These are phyloP conservation scores for Macrocentrus cingulum DNA, from an alignment of 1,140 invertebrate genomes.

Conservation along the genomic window DNA sequence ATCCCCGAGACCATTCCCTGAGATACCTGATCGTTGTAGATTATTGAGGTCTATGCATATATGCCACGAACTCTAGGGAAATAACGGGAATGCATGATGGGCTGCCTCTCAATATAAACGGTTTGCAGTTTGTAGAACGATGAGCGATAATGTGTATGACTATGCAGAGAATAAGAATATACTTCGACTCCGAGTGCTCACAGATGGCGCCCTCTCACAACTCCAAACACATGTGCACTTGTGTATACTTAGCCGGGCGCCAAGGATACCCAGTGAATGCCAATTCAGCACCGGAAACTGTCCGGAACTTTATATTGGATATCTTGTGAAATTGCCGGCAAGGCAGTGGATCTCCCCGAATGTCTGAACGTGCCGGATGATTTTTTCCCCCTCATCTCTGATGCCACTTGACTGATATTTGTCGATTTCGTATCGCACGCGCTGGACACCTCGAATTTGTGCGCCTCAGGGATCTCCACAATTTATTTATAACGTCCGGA, in stretches of 20 bases:
- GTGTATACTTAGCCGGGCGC: not conserved
- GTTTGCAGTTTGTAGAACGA: slow-evolving; percentile 2
- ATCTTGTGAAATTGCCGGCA: slow-evolving; percentile 2
- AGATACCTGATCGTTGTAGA: no score
- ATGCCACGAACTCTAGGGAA: not conserved
- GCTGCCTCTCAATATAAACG: slow-evolving; percentile 1
- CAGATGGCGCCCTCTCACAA: not conserved
- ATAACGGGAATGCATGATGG: slow-evolving; percentile 8
- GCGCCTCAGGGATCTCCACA: no score
- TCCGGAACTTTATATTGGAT: slow-evolving; percentile 6
- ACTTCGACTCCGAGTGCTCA: not conserved
- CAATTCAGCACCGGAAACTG: slow-evolving; percentile 6
- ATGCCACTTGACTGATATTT: no score
- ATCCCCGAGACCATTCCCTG: no score
- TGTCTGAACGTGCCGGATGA: no score
- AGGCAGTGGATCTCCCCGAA: not conserved
- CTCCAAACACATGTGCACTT: slow-evolving; percentile 4
- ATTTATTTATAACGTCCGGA: no score
- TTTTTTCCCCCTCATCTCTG: no score
- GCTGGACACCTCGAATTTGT: no score
- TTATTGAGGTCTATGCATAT: not conserved
- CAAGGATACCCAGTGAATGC: not conserved
- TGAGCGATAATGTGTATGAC: not conserved
- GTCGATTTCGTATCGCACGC: no score
- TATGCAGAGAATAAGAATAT: not conserved